Evolutionary conservation across 37 sponge, comb jelly and placozoan genomes (phyloP), one percentile per base, ranked within the genome.

Genomic region (Theonella swinhoei): DNA sequence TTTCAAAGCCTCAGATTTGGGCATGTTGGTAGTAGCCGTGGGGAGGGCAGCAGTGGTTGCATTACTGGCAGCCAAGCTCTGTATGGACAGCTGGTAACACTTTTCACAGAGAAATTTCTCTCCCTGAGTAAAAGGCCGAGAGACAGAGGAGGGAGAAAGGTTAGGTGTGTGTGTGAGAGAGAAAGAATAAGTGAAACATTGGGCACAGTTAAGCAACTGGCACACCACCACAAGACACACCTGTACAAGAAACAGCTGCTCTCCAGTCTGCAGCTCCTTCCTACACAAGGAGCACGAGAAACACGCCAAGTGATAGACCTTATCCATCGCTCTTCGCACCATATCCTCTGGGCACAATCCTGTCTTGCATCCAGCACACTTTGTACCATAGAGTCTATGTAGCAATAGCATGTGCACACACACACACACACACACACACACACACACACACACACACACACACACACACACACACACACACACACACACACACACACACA

Each of bases 321-420:
- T 89, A 47, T 89, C 88, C 58, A 89, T 72, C 14, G 90, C 86
- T 35, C 74, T 82, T 25, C 94, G 70, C 2, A 93, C 94, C 17
- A 93, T 75, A 38, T 93, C 94, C 63, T 93, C 94, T 1, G 94
- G 94, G 65, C 94, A 93, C 14, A 93, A 64, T 17, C 94, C 94
- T 54, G 31, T 72, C 14, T 86, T 89, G 74, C 94, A 93, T 0
- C 83, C 76, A 1, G 83, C 72, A 83, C 94, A 93, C 72, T 89
- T 89, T 20, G 94, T 93, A 0, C 94, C 94, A 73, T 82, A 93
- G 26, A 37, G 80, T 63, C 91, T 91, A 62, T 32, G 24, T 8
- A 42, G 3, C 23, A 69, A 71, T 1, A 43, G n/a, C n/a, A n/a
- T 31, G 7, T 29, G 64, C 7, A 64, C 2, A 5, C 8, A 64